phyloP scores from a whole-genome alignment of 1,140 invertebrate species.

The Vanessa atalanta region DNA sequence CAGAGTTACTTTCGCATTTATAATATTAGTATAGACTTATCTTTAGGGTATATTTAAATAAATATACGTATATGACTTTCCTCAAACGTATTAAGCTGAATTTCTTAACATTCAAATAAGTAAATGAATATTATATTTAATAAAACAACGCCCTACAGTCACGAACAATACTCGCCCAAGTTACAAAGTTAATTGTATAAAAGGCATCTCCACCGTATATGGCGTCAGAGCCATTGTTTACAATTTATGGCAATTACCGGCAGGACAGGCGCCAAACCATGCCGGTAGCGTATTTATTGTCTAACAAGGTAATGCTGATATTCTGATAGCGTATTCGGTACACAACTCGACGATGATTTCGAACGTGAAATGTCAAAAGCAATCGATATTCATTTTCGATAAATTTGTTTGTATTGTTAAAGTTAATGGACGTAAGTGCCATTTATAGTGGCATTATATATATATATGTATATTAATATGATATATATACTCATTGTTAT shows the following conservation, averaged over 20 bases:
- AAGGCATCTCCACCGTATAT: neutral
- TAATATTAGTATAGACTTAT: too few relatives aligned
- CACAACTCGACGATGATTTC: neutral
- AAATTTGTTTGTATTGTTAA: too few relatives aligned
- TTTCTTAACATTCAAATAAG: too few relatives aligned
- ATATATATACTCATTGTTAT: too few relatives aligned
- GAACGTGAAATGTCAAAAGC: too few relatives aligned
- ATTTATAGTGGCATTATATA: too few relatives aligned
- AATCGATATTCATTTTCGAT: too few relatives aligned
- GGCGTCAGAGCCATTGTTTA: neutral
- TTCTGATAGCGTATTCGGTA: neutral
- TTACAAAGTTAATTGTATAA: conserved; percentile 3
- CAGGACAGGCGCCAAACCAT: conserved; percentile 1
- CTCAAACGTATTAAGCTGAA: neutral
- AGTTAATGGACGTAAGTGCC: too few relatives aligned
- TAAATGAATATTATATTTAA: neutral
- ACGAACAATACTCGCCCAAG: neutral
- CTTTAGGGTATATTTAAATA: too few relatives aligned
- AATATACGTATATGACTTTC: too few relatives aligned
- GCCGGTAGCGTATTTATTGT: conserved; percentile 2
- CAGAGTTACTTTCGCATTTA: too few relatives aligned
- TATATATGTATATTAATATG: too few relatives aligned
- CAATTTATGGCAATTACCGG: conserved; percentile 10
- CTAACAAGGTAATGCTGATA: conserved; percentile 7
- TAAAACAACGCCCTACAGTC: neutral